phyloP scores from a whole-genome alignment of 2,888 invertebrate genomes.

The Hirtodrosophila duncani region DNA sequence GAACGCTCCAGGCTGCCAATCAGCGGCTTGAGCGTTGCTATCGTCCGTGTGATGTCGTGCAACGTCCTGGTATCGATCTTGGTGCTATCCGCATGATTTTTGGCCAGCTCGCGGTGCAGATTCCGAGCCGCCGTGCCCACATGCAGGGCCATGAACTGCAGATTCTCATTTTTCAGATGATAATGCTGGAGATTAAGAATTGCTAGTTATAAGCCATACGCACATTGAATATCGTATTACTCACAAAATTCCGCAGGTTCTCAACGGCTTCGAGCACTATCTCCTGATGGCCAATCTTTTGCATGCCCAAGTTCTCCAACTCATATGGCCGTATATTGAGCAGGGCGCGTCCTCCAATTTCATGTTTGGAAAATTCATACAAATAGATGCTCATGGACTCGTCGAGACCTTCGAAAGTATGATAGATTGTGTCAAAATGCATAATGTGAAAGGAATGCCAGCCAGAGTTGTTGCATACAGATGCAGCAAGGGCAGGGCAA shows the following conservation, averaged over 20 bases:
- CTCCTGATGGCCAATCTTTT: constrained; percentile 94
- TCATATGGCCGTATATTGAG: constrained; percentile 92
- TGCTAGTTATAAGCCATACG: background rate
- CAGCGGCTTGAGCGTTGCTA: constrained; percentile 90
- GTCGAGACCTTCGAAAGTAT: constrained; percentile 71
- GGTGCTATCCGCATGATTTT: constrained; percentile 79
- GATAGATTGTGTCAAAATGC: no score
- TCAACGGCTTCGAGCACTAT: constrained; percentile 95
- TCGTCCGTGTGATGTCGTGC: constrained; percentile 90
- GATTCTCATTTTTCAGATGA: constrained; percentile 92
- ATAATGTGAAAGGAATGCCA: background rate
- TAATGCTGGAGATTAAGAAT: constrained; percentile 84
- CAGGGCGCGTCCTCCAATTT: constrained; percentile 87
- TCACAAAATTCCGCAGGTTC: constrained; percentile 91
- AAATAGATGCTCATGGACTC: constrained; percentile 87
- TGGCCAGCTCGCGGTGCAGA: constrained; percentile 84
- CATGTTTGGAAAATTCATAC: constrained; percentile 87
- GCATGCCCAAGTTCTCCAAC: constrained; percentile 90
- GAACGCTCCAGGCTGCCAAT: constrained; percentile 93
- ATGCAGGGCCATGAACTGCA: constrained; percentile 91
- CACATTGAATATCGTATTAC: constrained; percentile 60
- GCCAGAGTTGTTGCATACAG: constrained; percentile 13
- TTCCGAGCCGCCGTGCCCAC: constrained; percentile 90
- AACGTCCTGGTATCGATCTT: constrained; percentile 88
- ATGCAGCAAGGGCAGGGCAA: constrained; percentile 27